Base-by-base conservation (phyloP, 2,888 invertebrate species). In the Microctonus hyperodae region DNA sequence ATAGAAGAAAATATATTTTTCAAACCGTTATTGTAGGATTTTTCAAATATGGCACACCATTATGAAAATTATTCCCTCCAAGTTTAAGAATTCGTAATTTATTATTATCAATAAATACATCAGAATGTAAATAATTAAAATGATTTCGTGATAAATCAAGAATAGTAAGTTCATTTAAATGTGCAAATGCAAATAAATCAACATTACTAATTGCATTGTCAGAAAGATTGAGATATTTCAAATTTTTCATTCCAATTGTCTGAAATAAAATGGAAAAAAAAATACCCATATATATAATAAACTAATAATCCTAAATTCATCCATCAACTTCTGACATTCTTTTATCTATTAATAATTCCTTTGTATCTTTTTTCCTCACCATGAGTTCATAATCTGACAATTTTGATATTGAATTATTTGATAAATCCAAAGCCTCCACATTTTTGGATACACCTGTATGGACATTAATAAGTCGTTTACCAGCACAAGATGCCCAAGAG, bases 131-230 rank as follows among this genome's bases (percentile, higher is more conserved):
- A 44, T 77, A 78, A 40, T 84, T 76, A 11, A 88, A 74, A 64
- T 81, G 80, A 75, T 88, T 87, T 58, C 73, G 73, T 28, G 86
- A 86, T 67, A 87, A 72, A 69, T 87, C 86, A 25, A 87, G 75
- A 40, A 83, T 79, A 9, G 83, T 78, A 9, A 88, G 81, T 62
- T 86, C 83, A 3, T 80, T 70, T 60, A 87, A 78, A 2, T 84
- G 85, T 35, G 78, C 77, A 69, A 88, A 88, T 1, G 87, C 86
- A 28, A 79, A 76, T 1, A 81, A 69, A 11, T 79, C 83, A 50
- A 87, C 83, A 56, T 84, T 81, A 6, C 75, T 82, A 71, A 88
- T 85, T 5, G 82, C 76, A 71, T 88, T 88, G 55, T 77, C 72
- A 1, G 85, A 81, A 7, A 88, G 75, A 68, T 85, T 82, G 7